Conservation (phyloP, 2,113 vertebrate genomes). For the Ovis canadensis region DNA sequence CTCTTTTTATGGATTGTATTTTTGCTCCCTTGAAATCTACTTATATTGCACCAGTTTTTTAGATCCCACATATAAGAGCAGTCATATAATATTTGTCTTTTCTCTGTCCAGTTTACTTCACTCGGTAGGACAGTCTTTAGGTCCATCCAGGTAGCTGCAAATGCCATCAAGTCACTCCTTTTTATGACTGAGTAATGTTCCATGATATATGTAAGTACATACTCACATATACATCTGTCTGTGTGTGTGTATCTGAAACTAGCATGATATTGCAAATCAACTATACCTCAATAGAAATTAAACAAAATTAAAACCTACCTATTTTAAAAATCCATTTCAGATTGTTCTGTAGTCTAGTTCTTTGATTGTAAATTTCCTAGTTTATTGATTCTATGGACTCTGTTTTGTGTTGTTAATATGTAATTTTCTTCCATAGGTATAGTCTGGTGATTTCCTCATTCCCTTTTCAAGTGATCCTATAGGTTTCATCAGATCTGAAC, state of each 20-base stretch:
- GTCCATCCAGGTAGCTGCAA: neutral
- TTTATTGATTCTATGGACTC: neutral
- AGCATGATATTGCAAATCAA: neutral
- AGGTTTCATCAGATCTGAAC: neutral
- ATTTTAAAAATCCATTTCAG: neutral
- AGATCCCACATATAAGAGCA: neutral
- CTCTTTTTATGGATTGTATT: neutral
- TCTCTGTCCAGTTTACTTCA: neutral
- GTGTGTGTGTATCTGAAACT: neutral
- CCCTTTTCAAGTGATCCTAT: neutral
- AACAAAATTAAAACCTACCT: neutral
- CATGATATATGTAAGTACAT: neutral
- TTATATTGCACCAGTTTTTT: neutral
- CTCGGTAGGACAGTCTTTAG: neutral
- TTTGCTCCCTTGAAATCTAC: neutral
- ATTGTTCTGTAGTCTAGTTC: neutral
- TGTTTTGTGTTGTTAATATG: neutral
- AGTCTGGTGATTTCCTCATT: neutral
- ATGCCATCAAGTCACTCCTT: neutral
- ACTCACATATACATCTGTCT: neutral
- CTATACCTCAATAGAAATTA: neutral
- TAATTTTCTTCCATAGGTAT: neutral
- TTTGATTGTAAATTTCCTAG: neutral
- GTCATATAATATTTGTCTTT: neutral
- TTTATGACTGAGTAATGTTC: neutral